These are phyloP conservation scores for Meda fulgida DNA, from an alignment of 2,797 vertebrate genomes.

Conservation along the genomic window DNA sequence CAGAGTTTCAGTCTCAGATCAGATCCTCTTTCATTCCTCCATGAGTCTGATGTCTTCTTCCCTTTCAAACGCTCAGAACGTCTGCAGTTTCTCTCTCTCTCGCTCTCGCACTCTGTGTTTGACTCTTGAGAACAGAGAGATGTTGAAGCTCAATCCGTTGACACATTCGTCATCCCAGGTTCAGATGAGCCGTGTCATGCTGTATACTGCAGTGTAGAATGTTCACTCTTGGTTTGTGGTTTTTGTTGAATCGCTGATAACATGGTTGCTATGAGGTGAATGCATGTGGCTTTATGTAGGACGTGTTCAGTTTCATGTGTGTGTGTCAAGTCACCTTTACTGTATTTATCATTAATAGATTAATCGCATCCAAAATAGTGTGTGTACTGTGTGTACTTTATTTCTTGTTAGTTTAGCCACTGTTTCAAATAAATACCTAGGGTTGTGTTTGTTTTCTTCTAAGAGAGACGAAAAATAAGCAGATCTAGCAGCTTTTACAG, in stretches of 20 bases:
- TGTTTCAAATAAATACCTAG: too few relatives aligned
- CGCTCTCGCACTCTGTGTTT: not conserved
- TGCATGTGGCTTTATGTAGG: not conserved
- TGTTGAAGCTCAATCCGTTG: not conserved
- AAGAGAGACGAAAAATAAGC: accelerated
- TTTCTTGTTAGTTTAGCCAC: too few relatives aligned
- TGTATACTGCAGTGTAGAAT: not conserved
- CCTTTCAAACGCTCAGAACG: not conserved
- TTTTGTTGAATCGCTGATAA: not conserved
- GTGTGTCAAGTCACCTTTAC: not conserved
- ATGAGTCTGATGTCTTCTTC: not conserved
- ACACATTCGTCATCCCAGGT: not conserved
- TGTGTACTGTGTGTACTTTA: too few relatives aligned
- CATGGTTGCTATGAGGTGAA: not conserved
- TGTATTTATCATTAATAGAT: too few relatives aligned
- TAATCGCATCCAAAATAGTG: too few relatives aligned
- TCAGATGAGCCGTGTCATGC: too few relatives aligned
- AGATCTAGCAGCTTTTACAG: too few relatives aligned
- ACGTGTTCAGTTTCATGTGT: not conserved
- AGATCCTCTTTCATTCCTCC: slow-evolving; percentile 9
- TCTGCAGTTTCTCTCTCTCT: too few relatives aligned
- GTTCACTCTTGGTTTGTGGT: not conserved
- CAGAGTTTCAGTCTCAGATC: not conserved
- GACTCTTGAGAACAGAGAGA: not conserved
- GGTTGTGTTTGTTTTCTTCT: too few relatives aligned